A percentile compares a stretch with the other conserved stretches of the same genome.
These are phyloP conservation scores for Leptinotarsa juncta DNA, from an alignment of 2,888 invertebrate genomes.

Conservation along the genomic window DNA sequence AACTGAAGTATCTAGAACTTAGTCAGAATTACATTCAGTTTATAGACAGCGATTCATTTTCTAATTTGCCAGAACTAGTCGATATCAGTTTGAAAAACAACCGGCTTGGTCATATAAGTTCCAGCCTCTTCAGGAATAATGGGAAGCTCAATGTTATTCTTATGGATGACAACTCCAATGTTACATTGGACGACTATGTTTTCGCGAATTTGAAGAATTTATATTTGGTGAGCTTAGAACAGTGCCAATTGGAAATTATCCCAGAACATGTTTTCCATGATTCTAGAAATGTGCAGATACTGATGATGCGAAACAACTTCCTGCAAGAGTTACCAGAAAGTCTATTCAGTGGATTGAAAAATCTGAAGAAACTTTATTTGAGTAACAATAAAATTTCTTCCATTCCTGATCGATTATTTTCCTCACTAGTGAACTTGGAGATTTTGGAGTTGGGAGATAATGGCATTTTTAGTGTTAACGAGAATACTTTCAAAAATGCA, in stretches of 20 bases:
- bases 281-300: slow-evolving; percentile 69
- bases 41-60: slow-evolving; percentile 73
- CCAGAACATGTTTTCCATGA: slow-evolving; percentile 75
- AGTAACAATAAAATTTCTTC: slow-evolving; percentile 74
- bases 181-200: slow-evolving; percentile 54
- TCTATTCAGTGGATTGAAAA: slow-evolving; percentile 73
- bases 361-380: slow-evolving; percentile 76
- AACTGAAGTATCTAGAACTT: slow-evolving; percentile 76
- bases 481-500: slow-evolving; percentile 32
- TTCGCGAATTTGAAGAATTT: slow-evolving; percentile 68
- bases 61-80: slow-evolving; percentile 46
- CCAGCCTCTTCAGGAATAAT: slow-evolving; percentile 72
- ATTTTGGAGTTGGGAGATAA: slow-evolving; percentile 42
- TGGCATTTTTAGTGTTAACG: slow-evolving; percentile 36
- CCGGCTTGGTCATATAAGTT: slow-evolving; percentile 70
- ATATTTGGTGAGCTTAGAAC: slow-evolving; percentile 45
- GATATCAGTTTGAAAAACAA: slow-evolving; percentile 51
- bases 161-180: slow-evolving; percentile 62
- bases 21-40: slow-evolving; percentile 74
- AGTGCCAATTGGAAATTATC: slow-evolving; percentile 67
- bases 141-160: slow-evolving; percentile 70
- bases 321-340: slow-evolving; percentile 66
- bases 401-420: slow-evolving; percentile 73
- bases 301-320: slow-evolving; percentile 73
- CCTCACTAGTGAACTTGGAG: slow-evolving; percentile 56